These are phyloP conservation scores for Numenius phaeopus DNA, from an alignment of 2,797 vertebrate genomes.

Conservation along the genomic window DNA sequence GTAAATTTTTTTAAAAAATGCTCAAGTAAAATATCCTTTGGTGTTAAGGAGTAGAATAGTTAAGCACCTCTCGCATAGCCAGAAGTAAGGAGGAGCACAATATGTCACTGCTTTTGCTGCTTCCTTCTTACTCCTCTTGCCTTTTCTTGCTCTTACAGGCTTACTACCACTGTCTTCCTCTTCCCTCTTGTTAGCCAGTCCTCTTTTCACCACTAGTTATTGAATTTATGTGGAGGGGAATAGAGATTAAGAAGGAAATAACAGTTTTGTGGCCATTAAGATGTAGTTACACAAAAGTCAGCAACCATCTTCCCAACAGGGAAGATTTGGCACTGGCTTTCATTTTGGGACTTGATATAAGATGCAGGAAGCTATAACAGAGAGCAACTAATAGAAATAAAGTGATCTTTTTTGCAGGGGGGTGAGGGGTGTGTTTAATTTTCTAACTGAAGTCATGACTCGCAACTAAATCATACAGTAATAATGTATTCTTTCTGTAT, in stretches of 20 bases:
- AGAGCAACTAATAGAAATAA: not conserved
- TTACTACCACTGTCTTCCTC: not conserved
- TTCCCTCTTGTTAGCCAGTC: not conserved
- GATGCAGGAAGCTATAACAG: not conserved
- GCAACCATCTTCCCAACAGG: not conserved
- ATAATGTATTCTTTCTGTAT: not conserved
- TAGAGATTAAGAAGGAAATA: not conserved
- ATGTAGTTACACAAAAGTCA: not conserved
- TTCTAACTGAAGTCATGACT: not conserved
- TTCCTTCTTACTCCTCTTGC: not conserved
- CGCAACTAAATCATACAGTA: not conserved
- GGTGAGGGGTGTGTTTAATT: not conserved
- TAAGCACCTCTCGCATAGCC: not conserved
- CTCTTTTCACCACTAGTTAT: not conserved
- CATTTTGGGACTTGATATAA: not conserved
- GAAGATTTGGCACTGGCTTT: not conserved
- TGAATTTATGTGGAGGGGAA: not conserved
- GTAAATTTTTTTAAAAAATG: not conserved
- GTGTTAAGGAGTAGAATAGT: not conserved
- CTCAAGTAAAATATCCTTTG: not conserved
- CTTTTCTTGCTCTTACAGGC: not conserved
- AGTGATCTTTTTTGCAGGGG: not conserved
- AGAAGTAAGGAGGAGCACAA: not conserved
- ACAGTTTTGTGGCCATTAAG: not conserved
- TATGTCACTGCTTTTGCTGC: not conserved